These are phyloP conservation scores for Ceratoteleas bidentatus DNA, from an alignment of 1,140 invertebrate genomes.

Conservation along the genomic window DNA sequence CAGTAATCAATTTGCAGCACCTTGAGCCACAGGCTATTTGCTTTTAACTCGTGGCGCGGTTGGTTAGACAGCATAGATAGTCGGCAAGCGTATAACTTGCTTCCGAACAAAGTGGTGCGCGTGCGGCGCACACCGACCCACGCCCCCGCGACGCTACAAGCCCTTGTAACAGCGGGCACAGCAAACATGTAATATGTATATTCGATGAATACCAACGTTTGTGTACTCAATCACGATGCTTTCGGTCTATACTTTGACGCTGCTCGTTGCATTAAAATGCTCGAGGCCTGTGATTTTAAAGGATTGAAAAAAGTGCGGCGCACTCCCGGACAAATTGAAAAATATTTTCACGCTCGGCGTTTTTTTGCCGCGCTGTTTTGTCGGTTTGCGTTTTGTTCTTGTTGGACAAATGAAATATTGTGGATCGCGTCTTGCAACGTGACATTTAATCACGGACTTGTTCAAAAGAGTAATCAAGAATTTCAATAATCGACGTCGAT, in stretches of 20 bases:
- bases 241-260: slow-evolving; percentile 66
- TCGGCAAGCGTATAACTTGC: slow-evolving; percentile 62
- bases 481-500: too few species aligned
- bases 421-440: slow-evolving; percentile 57
- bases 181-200: slow-evolving; percentile 69
- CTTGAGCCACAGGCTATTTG: slow-evolving; percentile 67
- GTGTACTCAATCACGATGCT: slow-evolving; percentile 66
- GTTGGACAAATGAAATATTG: slow-evolving; percentile 54
- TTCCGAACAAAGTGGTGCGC: slow-evolving; percentile 26
- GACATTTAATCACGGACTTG: too few species aligned
- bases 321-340: slow-evolving; percentile 52
- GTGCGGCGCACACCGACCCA: slow-evolving; percentile 28
- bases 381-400: slow-evolving; percentile 28
- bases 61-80: slow-evolving; percentile 63
- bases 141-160: slow-evolving; percentile 33
- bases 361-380: too few species aligned
- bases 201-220: slow-evolving; percentile 67
- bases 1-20: slow-evolving; percentile 68
- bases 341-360: slow-evolving; percentile 51
- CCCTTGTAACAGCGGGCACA: slow-evolving; percentile 60
- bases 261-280: slow-evolving; percentile 64
- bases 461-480: too few species aligned
- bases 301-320: slow-evolving; percentile 49
- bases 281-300: slow-evolving; percentile 65
- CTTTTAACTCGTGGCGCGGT: slow-evolving; percentile 63